Evolutionary conservation across 1,140 invertebrate species (phyloP).

Genomic region (Hetaerina americana): DNA sequence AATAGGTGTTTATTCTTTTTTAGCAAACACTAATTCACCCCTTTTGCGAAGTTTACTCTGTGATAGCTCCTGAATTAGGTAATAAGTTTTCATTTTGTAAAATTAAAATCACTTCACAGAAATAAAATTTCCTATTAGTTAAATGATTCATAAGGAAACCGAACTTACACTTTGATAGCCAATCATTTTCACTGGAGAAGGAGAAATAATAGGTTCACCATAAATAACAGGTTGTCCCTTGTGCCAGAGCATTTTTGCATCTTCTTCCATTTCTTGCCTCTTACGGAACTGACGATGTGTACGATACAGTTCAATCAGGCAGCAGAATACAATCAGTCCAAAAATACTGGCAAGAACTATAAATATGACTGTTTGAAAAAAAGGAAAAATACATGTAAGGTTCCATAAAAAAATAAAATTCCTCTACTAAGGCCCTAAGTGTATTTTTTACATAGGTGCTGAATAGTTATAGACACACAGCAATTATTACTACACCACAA

Average conservation of each 20-base stretch:
- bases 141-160: no score
- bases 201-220: slow-evolving; percentile 8
- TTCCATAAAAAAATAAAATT: not conserved
- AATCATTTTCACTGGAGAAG: slow-evolving; percentile 6
- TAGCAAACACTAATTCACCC: no score
- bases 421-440: not conserved
- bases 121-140: no score
- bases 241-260: slow-evolving; percentile 48
- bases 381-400: slow-evolving; percentile 3
- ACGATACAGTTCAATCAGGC: slow-evolving; percentile 25
- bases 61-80: no score
- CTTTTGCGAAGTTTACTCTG: no score
- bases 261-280: slow-evolving; percentile 49
- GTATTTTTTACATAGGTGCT: not conserved
- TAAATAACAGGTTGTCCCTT: slow-evolving; percentile 40
- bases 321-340: slow-evolving; percentile 21
- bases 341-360: slow-evolving; percentile 23
- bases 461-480: no score
- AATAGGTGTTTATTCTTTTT: no score
- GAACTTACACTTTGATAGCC: slow-evolving; percentile 11
- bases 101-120: no score
- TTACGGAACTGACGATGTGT: slow-evolving; percentile 37
- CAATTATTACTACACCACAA: no score
- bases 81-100: no score
- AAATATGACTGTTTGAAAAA: slow-evolving; percentile 23